Evolutionary conservation across 2,888 invertebrate species (phyloP).

Genomic region (Digitonthophagus gazella): DNA sequence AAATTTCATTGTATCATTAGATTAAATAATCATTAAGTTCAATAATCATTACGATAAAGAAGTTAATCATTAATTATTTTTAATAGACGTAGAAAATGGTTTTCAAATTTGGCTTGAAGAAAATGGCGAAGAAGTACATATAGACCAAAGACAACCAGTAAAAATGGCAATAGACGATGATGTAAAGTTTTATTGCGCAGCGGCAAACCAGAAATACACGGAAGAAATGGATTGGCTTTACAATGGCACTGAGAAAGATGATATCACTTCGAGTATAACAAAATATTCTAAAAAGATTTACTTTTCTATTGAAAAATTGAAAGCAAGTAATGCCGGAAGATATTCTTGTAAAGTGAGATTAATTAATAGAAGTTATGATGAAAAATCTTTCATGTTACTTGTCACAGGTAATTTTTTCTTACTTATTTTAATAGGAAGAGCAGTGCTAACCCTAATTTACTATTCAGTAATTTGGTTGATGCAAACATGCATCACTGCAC

Average conservation of each 20-base stretch:
- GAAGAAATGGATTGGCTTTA: constrained; percentile 55
- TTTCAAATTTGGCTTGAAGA: constrained; percentile 52
- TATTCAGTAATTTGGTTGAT: too few relatives aligned
- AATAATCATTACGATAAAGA: not conserved
- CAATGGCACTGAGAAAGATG: constrained; percentile 29
- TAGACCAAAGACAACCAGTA: constrained; percentile 31
- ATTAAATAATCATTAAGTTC: not conserved
- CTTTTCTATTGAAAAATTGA: constrained; percentile 44
- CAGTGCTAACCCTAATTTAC: too few relatives aligned
- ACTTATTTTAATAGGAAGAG: too few relatives aligned
- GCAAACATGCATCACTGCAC: too few relatives aligned
- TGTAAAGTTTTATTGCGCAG: constrained; percentile 59
- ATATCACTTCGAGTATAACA: constrained; percentile 34
- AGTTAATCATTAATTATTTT: constrained; percentile 14
- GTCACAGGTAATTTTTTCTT: constrained; percentile 31
- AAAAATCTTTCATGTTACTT: constrained; percentile 20
- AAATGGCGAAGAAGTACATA: constrained; percentile 43
- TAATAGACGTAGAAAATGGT: constrained; percentile 52
- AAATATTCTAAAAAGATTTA: constrained; percentile 46
- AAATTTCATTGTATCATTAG: not conserved
- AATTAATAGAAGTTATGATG: not conserved
- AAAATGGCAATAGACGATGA: constrained; percentile 56
- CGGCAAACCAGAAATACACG: constrained; percentile 56
- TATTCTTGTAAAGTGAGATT: constrained; percentile 40
- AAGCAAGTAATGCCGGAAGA: constrained; percentile 38